These are phyloP conservation scores for Eupristina koningsbergeri DNA, from an alignment of 1,140 invertebrate genomes.

Conservation along the genomic window DNA sequence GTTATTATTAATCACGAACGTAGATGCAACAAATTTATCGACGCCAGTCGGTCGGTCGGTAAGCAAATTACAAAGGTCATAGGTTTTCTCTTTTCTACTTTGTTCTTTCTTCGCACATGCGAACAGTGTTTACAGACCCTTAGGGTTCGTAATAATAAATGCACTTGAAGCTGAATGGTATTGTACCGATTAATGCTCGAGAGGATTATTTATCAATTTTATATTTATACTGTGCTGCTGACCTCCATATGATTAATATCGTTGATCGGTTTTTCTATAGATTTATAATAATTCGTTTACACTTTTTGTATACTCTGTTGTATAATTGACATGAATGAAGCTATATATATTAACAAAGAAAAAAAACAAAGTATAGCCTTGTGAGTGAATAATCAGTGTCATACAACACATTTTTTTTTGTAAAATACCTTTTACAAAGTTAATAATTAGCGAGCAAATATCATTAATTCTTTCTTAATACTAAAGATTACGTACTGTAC, in stretches of 20 bases:
- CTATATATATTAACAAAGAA: background rate
- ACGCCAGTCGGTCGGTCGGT: background rate
- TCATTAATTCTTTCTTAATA: constrained; percentile 29
- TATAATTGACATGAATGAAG: background rate
- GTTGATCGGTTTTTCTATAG: background rate
- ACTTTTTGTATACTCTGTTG: background rate
- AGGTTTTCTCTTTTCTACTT: background rate
- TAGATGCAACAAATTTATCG: constrained; percentile 44
- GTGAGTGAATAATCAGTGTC: background rate
- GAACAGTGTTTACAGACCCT: background rate
- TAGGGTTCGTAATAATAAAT: background rate
- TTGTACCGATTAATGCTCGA: background rate
- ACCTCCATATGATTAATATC: background rate
- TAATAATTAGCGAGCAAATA: background rate
- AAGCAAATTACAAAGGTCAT: constrained; percentile 31
- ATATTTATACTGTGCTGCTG: background rate
- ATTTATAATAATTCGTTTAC: background rate
- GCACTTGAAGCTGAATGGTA: background rate
- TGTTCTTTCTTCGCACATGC: background rate
- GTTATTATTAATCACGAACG: constrained; percentile 41
- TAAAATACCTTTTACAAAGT: background rate
- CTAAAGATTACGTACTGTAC: too few species aligned
- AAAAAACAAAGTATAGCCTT: constrained; percentile 5
- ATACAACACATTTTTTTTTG: background rate
- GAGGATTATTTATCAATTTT: constrained; percentile 19